Base-by-base conservation (phyloP, 2,888 invertebrate species). In the Flexamia atlantica region DNA sequence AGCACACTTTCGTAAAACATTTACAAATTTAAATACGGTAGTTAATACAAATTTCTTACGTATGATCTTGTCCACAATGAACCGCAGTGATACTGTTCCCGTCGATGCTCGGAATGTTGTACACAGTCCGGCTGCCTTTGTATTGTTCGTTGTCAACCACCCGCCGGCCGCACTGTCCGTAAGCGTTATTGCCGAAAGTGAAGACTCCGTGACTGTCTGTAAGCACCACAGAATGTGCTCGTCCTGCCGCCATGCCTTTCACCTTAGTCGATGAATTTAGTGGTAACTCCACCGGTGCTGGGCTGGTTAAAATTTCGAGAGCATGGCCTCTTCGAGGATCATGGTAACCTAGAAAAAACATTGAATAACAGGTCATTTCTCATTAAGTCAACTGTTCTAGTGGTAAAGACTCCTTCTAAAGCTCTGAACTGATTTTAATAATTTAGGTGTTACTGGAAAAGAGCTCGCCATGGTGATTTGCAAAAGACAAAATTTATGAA, bases 81-180 rank as follows among this genome's bases (percentile, higher is more conserved):
- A 98, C 92, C 90, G 94, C 91, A 10, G 91, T 90, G 82, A 96
- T 93, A 25, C 90, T 91, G 80, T 93, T 92, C 14, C 93, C 93
- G 84, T 94, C 93, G 0, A 95, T 89, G 72, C 91, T 90, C 74
- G 92, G 90, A 80, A 97, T 93, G 84, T 93, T 92, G 90, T 96
- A 92, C 28, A 96, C 91, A 10, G 93, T 91, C 89, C 93, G 92
- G 87, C 93, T 95, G 5, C 93, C 68, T 0, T 89, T 90, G 88
- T 96, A 97, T 82, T 95, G 92, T 90, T 98, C 98, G 84, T 94
- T 92, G 3, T 92, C 90, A 85, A 97, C 93, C 84, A 98, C 93
- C 82, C 92, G 92, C 81, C 98, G 92, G 0, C 97, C 98, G 90
- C 99, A 99, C 89, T 99, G 99, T 0, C 99, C 99, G 89, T 96